A percentile compares a stretch with the other conserved stretches of the same genome.
Evolutionary conservation across 2,888 invertebrate genomes (phyloP).

Genomic region (Heterodera filipjevi): DNA sequence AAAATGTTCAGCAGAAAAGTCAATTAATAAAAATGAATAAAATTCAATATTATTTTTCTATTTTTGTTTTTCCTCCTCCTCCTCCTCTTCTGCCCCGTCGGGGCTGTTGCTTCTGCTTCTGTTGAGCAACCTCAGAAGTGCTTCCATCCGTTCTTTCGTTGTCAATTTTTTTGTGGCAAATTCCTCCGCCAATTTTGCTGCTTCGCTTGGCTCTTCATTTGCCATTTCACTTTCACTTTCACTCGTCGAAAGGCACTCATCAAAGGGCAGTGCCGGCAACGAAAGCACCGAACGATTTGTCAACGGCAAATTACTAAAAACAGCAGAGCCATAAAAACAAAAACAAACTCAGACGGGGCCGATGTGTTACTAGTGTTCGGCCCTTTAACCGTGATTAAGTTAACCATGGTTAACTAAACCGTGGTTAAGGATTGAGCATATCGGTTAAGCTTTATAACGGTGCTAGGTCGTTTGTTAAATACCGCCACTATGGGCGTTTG

Average conservation of each 20-base stretch:
- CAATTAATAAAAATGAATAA: neutral
- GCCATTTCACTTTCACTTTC: neutral
- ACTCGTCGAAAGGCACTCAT: neutral
- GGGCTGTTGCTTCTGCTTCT: too few species aligned
- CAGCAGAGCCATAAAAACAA: neutral
- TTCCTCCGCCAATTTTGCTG: neutral
- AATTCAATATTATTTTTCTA: neutral
- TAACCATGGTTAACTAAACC: too few species aligned
- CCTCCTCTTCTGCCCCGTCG: too few species aligned
- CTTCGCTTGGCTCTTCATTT: neutral
- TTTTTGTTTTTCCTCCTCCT: too few species aligned
- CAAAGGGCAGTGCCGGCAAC: neutral
- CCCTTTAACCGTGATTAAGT: too few species aligned
- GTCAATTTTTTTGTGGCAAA: neutral
- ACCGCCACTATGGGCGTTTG: too few species aligned
- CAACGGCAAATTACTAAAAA: neutral
- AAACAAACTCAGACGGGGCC: neutral
- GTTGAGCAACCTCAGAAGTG: neutral
- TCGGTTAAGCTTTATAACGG: too few species aligned
- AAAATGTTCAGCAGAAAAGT: neutral
- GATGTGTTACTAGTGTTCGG: too few species aligned
- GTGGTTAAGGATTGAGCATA: too few species aligned
- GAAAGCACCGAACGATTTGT: neutral
- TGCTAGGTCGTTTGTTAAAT: too few species aligned
- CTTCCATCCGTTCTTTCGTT: neutral